Percentiles rank a stretch among this genome's conserved stretches.
Conservation (phyloP, 2,888 invertebrate species). For the Microchrysa polita region DNA sequence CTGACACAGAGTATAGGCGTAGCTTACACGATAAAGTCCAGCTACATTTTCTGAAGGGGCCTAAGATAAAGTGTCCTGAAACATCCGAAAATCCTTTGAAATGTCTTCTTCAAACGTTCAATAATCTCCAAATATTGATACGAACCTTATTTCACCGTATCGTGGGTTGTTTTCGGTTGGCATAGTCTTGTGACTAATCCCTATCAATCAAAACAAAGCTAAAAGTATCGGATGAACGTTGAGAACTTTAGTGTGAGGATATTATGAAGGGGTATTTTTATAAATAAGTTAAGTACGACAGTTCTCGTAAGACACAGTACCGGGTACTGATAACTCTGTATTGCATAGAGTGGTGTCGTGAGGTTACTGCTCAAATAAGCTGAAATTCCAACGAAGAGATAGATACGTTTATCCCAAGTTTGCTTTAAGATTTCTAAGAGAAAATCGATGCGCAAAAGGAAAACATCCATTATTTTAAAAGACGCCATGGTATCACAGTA, state of each 20-base stretch:
- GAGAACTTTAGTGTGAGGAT: too few species aligned
- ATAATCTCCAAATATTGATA: constrained; percentile 20
- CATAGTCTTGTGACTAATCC: constrained; percentile 11
- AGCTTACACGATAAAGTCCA: background rate
- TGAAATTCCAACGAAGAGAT: too few species aligned
- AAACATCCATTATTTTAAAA: constrained; percentile 10
- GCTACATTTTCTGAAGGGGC: background rate
- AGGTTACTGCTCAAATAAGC: too few species aligned
- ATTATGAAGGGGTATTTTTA: too few species aligned
- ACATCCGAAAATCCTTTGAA: constrained; percentile 11
- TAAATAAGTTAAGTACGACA: too few species aligned
- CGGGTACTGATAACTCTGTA: too few species aligned
- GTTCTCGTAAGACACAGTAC: too few species aligned
- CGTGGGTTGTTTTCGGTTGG: background rate
- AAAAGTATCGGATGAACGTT: background rate
- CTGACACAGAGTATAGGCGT: too few species aligned
- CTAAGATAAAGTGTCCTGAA: constrained; percentile 1
- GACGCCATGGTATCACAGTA: background rate
- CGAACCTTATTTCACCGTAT: background rate
- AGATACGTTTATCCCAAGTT: background rate
- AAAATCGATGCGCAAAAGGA: background rate
- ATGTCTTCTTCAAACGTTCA: constrained; percentile 16
- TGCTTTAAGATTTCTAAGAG: background rate
- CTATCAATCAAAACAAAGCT: constrained; percentile 19
- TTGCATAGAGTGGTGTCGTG: too few species aligned